phyloP scores from a whole-genome alignment of 2,888 invertebrate species.

The Junonia oenone region DNA sequence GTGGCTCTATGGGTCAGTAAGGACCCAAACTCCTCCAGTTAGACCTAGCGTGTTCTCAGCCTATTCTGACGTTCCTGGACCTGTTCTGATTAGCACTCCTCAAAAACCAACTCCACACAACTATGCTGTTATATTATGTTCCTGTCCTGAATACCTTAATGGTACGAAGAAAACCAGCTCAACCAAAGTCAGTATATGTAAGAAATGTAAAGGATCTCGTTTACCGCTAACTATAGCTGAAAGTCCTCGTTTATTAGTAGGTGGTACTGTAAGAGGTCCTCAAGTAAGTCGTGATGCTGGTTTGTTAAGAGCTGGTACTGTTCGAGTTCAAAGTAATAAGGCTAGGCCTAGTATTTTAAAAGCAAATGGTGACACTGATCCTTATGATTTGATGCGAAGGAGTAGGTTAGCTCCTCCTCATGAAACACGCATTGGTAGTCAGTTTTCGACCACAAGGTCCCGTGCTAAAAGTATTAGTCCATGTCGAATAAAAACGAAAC shows the following conservation, averaged over 20 bases:
- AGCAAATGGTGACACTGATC: constrained; percentile 81
- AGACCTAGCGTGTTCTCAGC: constrained; percentile 73
- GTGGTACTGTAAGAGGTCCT: constrained; percentile 82
- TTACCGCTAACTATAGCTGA: constrained; percentile 84
- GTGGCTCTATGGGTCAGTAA: constrained; percentile 90
- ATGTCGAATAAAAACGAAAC: constrained; percentile 75
- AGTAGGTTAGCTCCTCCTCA: constrained; percentile 84
- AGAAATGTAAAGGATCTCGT: constrained; percentile 90
- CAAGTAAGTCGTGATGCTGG: constrained; percentile 67
- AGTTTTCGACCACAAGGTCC: constrained; percentile 69
- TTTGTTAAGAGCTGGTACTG: constrained; percentile 81
- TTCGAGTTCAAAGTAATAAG: constrained; percentile 80
- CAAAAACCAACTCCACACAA: constrained; percentile 81
- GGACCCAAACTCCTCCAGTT: constrained; percentile 72
- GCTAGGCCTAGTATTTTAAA: constrained; percentile 83
- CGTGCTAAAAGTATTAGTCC: constrained; percentile 80
- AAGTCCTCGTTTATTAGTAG: constrained; percentile 66
- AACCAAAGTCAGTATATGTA: constrained; percentile 88
- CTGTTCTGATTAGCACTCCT: constrained; percentile 74
- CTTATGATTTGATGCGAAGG: constrained; percentile 90
- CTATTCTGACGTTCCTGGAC: constrained; percentile 66
- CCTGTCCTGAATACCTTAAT: constrained; percentile 88
- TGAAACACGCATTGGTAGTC: constrained; percentile 75
- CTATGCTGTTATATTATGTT: constrained; percentile 87
- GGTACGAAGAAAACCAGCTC: constrained; percentile 86